Percentiles rank a stretch among this genome's conserved stretches.
Conservation (phyloP, 1,140 invertebrate genomes). For the Schlechtendalia chinensis region DNA sequence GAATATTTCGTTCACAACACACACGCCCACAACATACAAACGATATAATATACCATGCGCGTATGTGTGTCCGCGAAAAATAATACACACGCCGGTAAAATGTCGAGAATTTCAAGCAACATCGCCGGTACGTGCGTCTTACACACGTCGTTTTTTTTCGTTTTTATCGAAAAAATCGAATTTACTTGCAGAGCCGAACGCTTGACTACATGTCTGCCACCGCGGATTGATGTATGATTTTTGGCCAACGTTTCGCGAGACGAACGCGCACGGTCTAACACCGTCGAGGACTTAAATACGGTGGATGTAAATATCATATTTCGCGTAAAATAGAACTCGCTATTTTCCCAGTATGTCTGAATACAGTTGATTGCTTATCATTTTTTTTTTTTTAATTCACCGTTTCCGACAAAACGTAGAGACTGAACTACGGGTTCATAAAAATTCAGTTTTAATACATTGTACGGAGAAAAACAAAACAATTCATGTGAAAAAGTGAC, state of each 20-base stretch:
- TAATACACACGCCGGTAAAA: background rate
- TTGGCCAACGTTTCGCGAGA: too few species aligned
- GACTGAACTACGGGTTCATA: background rate
- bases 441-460: too few species aligned
- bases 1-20: background rate
- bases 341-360: background rate
- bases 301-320: background rate
- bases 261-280: too few species aligned
- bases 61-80: background rate
- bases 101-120: conserved; percentile 23
- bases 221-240: too few species aligned
- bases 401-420: too few species aligned
- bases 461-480: background rate
- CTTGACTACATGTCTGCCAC: too few species aligned
- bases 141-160: too few species aligned
- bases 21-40: background rate
- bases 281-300: background rate
- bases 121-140: background rate
- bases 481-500: background rate
- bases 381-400: too few species aligned
- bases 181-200: too few species aligned
- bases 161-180: too few species aligned
- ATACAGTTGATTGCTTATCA: background rate
- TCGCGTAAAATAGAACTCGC: background rate
- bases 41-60: conserved; percentile 18